Percentiles rank a stretch among this genome's conserved stretches.
Evolutionary conservation across 2,113 vertebrate genomes (phyloP).

Genomic region (Silurus glanis): DNA sequence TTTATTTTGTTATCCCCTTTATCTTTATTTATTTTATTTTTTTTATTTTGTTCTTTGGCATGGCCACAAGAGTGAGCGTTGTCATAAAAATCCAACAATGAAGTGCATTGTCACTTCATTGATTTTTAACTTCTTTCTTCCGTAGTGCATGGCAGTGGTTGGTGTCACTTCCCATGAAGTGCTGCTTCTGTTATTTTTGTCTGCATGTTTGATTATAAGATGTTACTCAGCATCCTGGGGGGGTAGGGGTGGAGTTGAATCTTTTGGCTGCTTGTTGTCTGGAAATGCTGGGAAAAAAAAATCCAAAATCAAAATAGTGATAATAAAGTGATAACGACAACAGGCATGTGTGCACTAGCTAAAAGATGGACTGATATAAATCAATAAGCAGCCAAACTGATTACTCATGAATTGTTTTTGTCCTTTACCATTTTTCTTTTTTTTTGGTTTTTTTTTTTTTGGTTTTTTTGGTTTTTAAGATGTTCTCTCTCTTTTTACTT

Average conservation of each 20-base stretch:
- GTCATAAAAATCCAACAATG: constrained; percentile 56
- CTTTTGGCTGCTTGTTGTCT: constrained; percentile 63
- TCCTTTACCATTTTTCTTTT: neutral
- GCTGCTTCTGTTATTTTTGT: constrained; percentile 60
- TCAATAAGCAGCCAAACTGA: constrained; percentile 32
- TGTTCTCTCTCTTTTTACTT: neutral
- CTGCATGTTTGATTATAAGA: constrained; percentile 57
- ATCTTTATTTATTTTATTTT: constrained; percentile 72
- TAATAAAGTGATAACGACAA: neutral
- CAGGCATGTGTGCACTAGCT: neutral
- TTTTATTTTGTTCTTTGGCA: constrained; percentile 76
- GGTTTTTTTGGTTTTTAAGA: neutral
- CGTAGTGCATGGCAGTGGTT: constrained; percentile 67
- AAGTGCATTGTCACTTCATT: constrained; percentile 48
- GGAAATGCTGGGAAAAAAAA: constrained; percentile 27
- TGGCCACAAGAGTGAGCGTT: constrained; percentile 58
- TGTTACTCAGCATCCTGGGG: constrained; percentile 46
- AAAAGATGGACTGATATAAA: neutral
- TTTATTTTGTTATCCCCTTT: constrained; percentile 70
- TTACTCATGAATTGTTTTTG: neutral
- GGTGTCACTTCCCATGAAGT: constrained; percentile 49
- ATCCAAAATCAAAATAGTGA: constrained; percentile 12
- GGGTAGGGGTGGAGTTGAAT: constrained; percentile 49
- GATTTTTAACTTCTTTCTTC: constrained; percentile 35
- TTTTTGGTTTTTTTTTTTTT: neutral